phyloP scores from a whole-genome alignment of 1,140 invertebrate species.

The Andricus grossulariae region DNA sequence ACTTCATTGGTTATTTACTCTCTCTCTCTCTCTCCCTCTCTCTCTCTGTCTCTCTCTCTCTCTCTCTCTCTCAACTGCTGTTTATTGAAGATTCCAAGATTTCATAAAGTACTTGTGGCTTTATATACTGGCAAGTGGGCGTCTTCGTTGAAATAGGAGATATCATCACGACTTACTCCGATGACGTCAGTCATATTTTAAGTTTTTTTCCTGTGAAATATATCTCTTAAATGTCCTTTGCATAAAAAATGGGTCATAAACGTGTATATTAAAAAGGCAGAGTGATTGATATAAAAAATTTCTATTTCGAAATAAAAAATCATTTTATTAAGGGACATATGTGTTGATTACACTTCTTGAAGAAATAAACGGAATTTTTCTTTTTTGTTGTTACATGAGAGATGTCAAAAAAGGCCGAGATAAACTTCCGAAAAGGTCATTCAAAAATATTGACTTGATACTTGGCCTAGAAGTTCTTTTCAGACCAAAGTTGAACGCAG shows the following conservation, averaged over 20 bases:
- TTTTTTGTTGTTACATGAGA: no score
- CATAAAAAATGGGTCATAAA: not conserved
- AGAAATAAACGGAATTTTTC: no score
- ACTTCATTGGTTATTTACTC: no score
- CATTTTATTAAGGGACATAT: no score
- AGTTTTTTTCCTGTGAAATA: not conserved
- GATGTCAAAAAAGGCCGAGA: no score
- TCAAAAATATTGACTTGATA: no score
- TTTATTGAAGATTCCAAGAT: not conserved
- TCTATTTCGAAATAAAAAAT: no score
- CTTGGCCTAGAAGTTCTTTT: no score
- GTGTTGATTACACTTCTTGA: no score
- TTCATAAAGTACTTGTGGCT: not conserved
- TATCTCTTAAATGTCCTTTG: slow-evolving; percentile 7
- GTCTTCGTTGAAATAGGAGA: not conserved
- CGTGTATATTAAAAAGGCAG: not conserved
- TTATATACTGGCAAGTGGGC: not conserved
- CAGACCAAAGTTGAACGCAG: no score
- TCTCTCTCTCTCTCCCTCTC: not conserved
- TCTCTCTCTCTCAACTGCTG: not conserved
- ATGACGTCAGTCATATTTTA: slow-evolving; percentile 2
- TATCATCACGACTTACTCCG: not conserved
- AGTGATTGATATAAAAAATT: no score
- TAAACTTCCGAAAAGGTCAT: no score
- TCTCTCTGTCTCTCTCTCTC: not conserved